Conservation (phyloP, 2,888 invertebrate species). For the Candidula unifasciata region DNA sequence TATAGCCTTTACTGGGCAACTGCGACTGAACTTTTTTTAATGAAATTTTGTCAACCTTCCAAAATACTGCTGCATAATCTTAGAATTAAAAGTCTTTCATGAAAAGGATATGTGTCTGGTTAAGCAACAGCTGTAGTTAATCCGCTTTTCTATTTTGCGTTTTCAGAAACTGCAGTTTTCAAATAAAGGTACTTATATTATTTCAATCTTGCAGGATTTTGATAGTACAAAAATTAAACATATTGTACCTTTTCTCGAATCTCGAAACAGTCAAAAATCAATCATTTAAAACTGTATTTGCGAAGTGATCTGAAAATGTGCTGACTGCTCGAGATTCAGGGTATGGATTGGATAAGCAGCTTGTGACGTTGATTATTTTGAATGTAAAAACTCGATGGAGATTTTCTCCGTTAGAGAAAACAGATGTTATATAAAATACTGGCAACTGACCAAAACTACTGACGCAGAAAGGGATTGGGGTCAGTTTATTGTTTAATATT, state of each 20-base stretch:
- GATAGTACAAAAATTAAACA: neutral
- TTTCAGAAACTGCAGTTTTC: neutral
- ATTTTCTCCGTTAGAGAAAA: neutral
- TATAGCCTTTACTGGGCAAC: neutral
- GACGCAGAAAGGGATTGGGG: constrained; percentile 18
- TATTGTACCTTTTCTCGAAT: neutral
- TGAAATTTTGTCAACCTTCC: constrained; percentile 8
- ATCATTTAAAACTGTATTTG: constrained; percentile 6
- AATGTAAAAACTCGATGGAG: neutral
- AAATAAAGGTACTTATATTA: neutral
- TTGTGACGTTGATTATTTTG: neutral
- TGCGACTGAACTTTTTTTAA: neutral
- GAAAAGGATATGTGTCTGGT: neutral
- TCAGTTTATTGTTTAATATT: neutral
- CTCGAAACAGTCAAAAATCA: neutral
- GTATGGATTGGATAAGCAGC: constrained; percentile 12
- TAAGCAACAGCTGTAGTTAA: constrained; percentile 5
- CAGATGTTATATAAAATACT: constrained; percentile 24
- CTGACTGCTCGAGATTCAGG: neutral
- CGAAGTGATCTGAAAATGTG: neutral
- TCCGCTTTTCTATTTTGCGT: neutral
- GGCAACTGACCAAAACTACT: constrained; percentile 13
- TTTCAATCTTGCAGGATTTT: neutral
- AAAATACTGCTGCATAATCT: neutral
- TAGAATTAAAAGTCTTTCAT: neutral